phyloP scores from a whole-genome alignment of 2,888 invertebrate genomes.

The Pristionchus mayeri region DNA sequence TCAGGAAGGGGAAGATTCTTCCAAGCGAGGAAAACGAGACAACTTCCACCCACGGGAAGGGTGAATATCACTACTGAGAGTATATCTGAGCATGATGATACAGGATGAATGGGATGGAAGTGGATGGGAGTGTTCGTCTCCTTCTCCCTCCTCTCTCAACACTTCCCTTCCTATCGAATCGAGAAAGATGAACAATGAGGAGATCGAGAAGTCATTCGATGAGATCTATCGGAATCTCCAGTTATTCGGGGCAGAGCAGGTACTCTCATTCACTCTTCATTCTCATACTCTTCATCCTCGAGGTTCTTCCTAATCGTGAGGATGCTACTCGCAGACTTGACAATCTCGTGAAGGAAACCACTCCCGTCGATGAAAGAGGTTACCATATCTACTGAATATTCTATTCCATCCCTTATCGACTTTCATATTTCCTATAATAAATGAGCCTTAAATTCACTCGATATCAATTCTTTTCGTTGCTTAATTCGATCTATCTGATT shows the following conservation, averaged over 20 bases:
- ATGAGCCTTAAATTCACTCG: too few relatives aligned
- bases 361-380: conserved; percentile 41
- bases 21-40: conserved; percentile 60
- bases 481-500: not conserved
- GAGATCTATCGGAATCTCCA: conserved; percentile 62
- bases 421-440: too few relatives aligned
- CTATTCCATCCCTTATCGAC: too few relatives aligned
- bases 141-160: conserved; percentile 5
- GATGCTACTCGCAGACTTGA: conserved; percentile 42
- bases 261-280: too few relatives aligned
- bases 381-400: too few relatives aligned
- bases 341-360: conserved; percentile 43
- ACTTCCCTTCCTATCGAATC: not conserved
- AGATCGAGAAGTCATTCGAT: conserved; percentile 63
- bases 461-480: too few relatives aligned
- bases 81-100: not conserved
- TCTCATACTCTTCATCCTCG: too few relatives aligned
- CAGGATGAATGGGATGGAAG: not conserved
- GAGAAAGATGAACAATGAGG: conserved; percentile 44
- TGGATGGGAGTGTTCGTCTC: conserved; percentile 19
- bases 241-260: conserved; percentile 57
- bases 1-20: conserved; percentile 59
- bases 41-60: conserved; percentile 58
- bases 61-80: not conserved
- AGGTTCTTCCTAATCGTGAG: conserved; percentile 45